phyloP scores from a whole-genome alignment of 2,113 vertebrate genomes.

The Pseudois nayaur region DNA sequence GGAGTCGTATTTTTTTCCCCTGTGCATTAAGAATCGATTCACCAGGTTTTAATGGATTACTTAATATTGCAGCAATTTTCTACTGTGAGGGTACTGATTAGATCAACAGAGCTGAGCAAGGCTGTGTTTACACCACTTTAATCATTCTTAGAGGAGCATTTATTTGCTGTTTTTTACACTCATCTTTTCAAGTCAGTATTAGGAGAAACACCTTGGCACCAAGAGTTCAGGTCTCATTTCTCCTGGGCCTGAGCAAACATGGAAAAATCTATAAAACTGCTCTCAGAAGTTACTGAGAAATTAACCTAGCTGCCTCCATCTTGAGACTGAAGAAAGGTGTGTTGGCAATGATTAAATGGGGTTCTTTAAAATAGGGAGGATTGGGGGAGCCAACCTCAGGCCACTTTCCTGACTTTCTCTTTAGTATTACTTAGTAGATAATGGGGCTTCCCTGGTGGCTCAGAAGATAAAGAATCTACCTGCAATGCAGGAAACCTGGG shows the following conservation, averaged over 20 bases:
- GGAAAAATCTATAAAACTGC: conserved; percentile 62
- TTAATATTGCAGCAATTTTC: not conserved
- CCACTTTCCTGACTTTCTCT: not conserved
- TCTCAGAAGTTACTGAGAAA: conserved; percentile 39
- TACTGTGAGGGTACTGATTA: not conserved
- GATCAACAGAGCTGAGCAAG: not conserved
- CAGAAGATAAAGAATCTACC: not conserved
- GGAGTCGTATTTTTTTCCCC: conserved; percentile 3
- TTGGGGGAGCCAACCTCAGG: not conserved
- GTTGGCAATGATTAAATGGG: not conserved
- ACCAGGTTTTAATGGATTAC: not conserved
- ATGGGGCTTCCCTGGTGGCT: not conserved
- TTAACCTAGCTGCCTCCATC: not conserved
- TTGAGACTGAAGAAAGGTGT: conserved; percentile 32
- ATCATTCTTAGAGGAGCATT: conserved; percentile 14
- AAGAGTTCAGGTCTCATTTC: conserved; percentile 64
- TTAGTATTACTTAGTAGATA: not conserved
- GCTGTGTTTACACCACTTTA: not conserved
- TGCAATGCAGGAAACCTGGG: not conserved
- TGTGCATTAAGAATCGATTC: conserved; percentile 13
- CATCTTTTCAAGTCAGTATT: conserved; percentile 69
- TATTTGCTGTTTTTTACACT: conserved; percentile 41
- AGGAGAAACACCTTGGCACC: conserved; percentile 42
- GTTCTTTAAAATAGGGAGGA: not conserved
- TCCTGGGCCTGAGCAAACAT: conserved; percentile 47